Base-by-base conservation (phyloP, 2,888 invertebrate species). In the Lepidonotus clava region DNA sequence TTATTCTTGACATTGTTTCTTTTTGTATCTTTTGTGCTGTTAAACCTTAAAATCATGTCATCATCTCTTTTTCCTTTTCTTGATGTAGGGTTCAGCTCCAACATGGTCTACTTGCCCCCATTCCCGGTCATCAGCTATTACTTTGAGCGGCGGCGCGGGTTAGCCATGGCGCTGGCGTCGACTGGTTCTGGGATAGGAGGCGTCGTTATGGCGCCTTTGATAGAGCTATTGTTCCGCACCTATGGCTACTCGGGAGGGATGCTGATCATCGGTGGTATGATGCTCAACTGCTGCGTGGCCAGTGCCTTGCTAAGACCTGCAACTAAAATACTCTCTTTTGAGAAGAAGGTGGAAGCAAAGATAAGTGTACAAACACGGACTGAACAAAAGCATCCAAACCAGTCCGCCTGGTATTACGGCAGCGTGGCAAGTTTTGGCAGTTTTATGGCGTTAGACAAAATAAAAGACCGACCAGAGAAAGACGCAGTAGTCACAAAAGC, bases 211-310 rank as follows among this genome's bases (percentile, higher is more conserved):
- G 83, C 53, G 1, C 83, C 83, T 8, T 46, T 80, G 0, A 51
- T 80, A 28, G 80, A 80, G 51, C 14, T 51, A 1, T 28, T 80
- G 1, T 80, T 46, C 80, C 21, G 80, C 32, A 46, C 28, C 41
- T 80, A 80, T n/a, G 80, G 80, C 24, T 80, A 80, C 34, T 80
- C 80, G 1, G 80, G 80, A 21, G 80, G 46, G n/a, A 80, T 80
- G 80, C 80, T 80, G 24, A 80, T 80, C 46, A 80, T 80, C 21
- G 41, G 46, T 24, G 80, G 80, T 5, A 41, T 80, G 28, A 80
- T 80, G 80, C 24, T 80, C n/a, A 80, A 80, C 80, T 80, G 80
- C 46, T 80, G 80, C 28, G 46, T 80, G 24, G 80, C 46, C 46
- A 80, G 80, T 46, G 41, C 32, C 8, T 21, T 80, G 4, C 80